Base-by-base conservation (phyloP, 2,113 vertebrate genomes). In the Riparia riparia region DNA sequence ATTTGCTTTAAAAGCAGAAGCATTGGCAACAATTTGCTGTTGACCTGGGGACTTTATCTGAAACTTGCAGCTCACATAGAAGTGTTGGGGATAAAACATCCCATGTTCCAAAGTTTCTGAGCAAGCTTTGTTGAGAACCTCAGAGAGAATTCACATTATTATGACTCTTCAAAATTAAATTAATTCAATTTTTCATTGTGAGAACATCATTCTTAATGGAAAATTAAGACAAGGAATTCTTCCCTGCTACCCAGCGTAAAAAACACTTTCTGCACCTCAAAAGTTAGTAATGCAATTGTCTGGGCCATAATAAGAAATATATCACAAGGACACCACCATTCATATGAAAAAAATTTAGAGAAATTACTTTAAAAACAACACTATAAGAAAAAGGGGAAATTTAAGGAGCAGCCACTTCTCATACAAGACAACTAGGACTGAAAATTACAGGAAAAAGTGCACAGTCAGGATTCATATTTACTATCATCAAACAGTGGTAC, bases 131-230 rank as follows among this genome's bases (percentile, higher is more conserved):
- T 19, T 60, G 63, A 83, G 58, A 90, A 78, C 7, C 15, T 81
- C 32, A 83, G 54, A 58, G 24, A 73, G 11, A 85, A 86, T n/a
- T 16, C 12, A 11, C 29, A 32, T 29, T 72, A 54, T 54, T 79
- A n/a, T 0, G 0, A 64, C 9, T 44, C 21, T 68, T 71, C 6
- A 25, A 58, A 63, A 70, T 39, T 8, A 65, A 69, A 89, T 66
- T 51, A 70, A 56, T 70, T 66, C 17, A 15, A 0, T 47, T 86
- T 87, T 66, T 86, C 41, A 26, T 29, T 60, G 57, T 8, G 65
- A 24, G 31, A 84, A 81, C 31, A 84, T 41, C 29, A 74, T 17
- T 84, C n/a, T 53, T 81, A 73, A 86, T 19, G 8, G 17, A 78
- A 50, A 88, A 73, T 37, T 58, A 37, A 26, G 68, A 41, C 6